Evolutionary conservation across 1,140 invertebrate species (phyloP).

Genomic region (Limonius californicus): DNA sequence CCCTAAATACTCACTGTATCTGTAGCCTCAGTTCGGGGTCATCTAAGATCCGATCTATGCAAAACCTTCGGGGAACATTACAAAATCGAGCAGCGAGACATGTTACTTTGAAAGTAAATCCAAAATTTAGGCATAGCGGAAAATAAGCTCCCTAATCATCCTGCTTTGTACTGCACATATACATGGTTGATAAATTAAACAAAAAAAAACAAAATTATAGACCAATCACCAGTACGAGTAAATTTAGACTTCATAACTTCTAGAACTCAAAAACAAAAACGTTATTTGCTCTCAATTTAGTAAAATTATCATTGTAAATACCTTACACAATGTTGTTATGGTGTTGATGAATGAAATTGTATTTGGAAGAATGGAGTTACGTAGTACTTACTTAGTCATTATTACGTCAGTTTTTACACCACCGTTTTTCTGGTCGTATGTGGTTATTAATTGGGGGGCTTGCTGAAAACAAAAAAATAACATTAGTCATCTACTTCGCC

Average conservation of each 20-base stretch:
- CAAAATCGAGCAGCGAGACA: neutral
- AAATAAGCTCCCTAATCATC: conserved; percentile 3
- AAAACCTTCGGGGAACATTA: neutral
- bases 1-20: conserved; percentile 9
- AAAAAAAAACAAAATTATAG: conserved; percentile 24
- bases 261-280: neutral
- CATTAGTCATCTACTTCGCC: too few species aligned
- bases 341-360: conserved; percentile 16
- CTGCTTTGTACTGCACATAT: conserved; percentile 34
- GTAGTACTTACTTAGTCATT: conserved; percentile 46
- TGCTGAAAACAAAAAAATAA: conserved; percentile 31
- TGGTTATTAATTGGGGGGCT: conserved; percentile 43
- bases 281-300: neutral
- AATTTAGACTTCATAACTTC: conserved; percentile 22
- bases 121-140: conserved; percentile 2
- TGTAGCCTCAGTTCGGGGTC: neutral
- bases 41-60: conserved; percentile 3
- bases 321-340: conserved; percentile 21
- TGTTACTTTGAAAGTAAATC: neutral
- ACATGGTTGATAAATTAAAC: conserved; percentile 40
- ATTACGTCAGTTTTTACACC: conserved; percentile 43
- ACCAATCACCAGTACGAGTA: conserved; percentile 39
- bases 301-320: conserved; percentile 3
- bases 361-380: conserved; percentile 28
- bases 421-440: conserved; percentile 45